Conservation (phyloP, 2,113 vertebrate species). For the Osmerus eperlanus region DNA sequence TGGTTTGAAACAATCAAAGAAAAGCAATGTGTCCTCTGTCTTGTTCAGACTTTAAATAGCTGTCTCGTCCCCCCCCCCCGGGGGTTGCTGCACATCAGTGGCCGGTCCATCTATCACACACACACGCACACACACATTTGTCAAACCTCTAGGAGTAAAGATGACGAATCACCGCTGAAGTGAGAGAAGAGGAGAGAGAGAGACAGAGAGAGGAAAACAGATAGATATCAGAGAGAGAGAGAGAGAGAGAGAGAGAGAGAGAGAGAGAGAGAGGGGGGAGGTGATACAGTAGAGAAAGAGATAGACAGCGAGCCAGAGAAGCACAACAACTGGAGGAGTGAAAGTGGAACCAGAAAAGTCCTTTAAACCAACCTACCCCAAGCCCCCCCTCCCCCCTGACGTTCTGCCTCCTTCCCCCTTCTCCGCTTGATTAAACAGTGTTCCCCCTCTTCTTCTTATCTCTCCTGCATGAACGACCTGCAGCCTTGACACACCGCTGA, state of each 20-base stretch:
- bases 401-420: constrained; percentile 25
- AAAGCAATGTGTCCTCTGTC: constrained; percentile 67
- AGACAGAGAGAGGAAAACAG: constrained; percentile 9
- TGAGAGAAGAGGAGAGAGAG: constrained; percentile 36
- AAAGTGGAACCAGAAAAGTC: constrained; percentile 18
- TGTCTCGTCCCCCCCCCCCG: constrained; percentile 71
- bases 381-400: background rate
- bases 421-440: constrained; percentile 59
- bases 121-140: constrained; percentile 21
- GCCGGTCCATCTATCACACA: constrained; percentile 71
- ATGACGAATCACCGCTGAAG: constrained; percentile 64
- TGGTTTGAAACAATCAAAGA: constrained; percentile 73
- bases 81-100: constrained; percentile 73
- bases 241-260: constrained; percentile 9
- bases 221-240: constrained; percentile 19
- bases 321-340: background rate
- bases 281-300: constrained; percentile 18
- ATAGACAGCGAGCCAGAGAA: background rate
- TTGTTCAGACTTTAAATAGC: constrained; percentile 77
- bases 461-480: constrained; percentile 63
- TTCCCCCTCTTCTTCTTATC: constrained; percentile 49
- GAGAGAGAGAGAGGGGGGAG: background rate
- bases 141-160: constrained; percentile 67
- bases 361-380: constrained; percentile 27
- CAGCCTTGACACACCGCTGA: constrained; percentile 50